Conservation (phyloP, 2,888 invertebrate species). For the Mesorhabditis belari region DNA sequence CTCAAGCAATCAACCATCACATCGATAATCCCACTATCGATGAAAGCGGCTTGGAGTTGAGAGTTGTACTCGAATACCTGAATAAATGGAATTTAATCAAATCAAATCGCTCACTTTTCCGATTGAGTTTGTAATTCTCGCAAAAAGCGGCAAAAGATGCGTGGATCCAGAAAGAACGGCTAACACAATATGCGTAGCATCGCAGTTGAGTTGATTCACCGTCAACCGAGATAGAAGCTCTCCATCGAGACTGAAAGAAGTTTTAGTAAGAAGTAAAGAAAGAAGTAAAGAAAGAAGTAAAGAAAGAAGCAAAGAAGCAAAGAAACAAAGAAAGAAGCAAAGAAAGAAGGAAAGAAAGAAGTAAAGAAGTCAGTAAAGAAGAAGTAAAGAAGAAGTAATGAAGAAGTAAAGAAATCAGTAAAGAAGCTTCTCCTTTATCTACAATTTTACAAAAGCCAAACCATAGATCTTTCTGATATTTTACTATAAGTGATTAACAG, state of each 20-base stretch:
- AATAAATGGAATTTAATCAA: neutral
- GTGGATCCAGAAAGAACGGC: slow-evolving; percentile 36
- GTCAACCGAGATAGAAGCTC: slow-evolving; percentile 31
- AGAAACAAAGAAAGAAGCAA: too few relatives aligned
- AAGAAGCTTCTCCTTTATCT: too few relatives aligned
- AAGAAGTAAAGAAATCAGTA: too few relatives aligned
- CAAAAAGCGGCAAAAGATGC: slow-evolving; percentile 33
- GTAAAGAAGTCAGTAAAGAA: too few relatives aligned
- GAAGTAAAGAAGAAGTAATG: too few relatives aligned
- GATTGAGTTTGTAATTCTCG: slow-evolving; percentile 42
- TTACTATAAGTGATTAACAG: too few relatives aligned
- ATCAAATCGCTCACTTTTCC: slow-evolving; percentile 1
- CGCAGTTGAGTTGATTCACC: slow-evolving; percentile 34
- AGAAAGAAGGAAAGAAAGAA: too few relatives aligned
- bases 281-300: too few relatives aligned
- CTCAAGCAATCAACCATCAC: slow-evolving; percentile 29
- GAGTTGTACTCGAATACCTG: slow-evolving; percentile 43
- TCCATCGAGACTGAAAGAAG: slow-evolving; percentile 27
- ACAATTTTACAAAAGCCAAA: too few relatives aligned
- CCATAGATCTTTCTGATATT: too few relatives aligned
- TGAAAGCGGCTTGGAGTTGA: slow-evolving; percentile 42
- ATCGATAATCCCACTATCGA: slow-evolving; percentile 38
- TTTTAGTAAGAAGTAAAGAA: too few relatives aligned
- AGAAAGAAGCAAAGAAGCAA: too few relatives aligned
- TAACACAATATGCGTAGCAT: slow-evolving; percentile 29